Conservation (phyloP, 2,113 vertebrate genomes). For the Myrmophylax atrothorax region DNA sequence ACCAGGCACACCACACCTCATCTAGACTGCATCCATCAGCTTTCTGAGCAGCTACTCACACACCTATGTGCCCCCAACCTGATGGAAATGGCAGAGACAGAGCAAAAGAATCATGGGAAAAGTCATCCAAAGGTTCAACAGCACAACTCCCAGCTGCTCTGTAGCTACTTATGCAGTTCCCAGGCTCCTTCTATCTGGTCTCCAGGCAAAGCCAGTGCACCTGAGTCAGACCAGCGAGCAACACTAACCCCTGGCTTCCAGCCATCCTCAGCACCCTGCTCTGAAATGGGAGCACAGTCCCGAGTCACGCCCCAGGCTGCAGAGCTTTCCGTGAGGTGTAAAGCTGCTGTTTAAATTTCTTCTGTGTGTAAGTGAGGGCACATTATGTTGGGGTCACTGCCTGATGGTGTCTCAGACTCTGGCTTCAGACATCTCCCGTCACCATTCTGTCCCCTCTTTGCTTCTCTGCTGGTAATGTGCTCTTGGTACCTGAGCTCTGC, state of each 20-base stretch:
- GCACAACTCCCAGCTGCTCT: neutral
- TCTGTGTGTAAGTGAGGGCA: neutral
- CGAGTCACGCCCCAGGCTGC: fast-evolving
- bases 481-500: neutral
- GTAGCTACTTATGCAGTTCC: neutral
- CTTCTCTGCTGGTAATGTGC: neutral
- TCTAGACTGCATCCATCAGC: neutral
- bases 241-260: fast-evolving
- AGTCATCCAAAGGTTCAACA: neutral
- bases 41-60: neutral
- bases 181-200: neutral
- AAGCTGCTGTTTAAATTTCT: neutral
- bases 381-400: neutral
- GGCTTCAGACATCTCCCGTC: neutral
- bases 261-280: neutral
- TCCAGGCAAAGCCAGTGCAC: neutral
- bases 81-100: neutral
- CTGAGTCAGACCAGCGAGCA: neutral
- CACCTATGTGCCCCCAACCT: neutral
- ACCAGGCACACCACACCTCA: neutral
- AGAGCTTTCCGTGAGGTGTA: neutral
- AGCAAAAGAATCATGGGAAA: fast-evolving
- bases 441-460: fast-evolving
- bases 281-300: fast-evolving
- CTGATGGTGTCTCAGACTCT: neutral